Base-by-base conservation (phyloP, 2,888 invertebrate genomes). In the Pammene fasciana region DNA sequence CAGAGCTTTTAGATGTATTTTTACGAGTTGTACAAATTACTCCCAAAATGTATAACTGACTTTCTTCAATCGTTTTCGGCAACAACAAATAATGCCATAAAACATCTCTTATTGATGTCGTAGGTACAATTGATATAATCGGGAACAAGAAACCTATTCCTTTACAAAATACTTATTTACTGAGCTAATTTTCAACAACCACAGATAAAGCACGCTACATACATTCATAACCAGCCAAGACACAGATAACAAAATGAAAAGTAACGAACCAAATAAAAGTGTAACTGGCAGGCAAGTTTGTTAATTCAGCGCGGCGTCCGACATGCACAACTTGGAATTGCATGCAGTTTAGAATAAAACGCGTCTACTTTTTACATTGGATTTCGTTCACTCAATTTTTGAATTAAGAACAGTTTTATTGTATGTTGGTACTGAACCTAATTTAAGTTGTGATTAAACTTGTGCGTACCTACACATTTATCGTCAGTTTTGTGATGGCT, bases 251-350 rank as follows among this genome's bases (percentile, higher is more conserved):
- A 54, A 46, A 52, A 67, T 70, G 55, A 70, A 70, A 66, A 70
- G 68, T 68, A 62, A 70, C 54, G 46, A 55, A 45, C 52, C 56
- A 62, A 71, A 71, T 67, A 67, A 71, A 70, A 66, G 26, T 57
- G 66, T 67, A 66, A 62, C 70, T 66, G 64, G 57, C 45, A 43
- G 61, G 59, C 68, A 85, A 87, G 82, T 87, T 87, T 82, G 83
- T 85, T 86, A 86, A 87, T 87, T 87, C 84, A 77, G 79, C 75
- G 75, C 75, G 77, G 77, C 79, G 77, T 78, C 78, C 78, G 75
- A 78, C 79, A 80, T 78, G 77, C 72, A 74, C 77, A 82, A 86
- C 81, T 86, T 86, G 80, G 82, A 76, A 86, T 84, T 83, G 85
- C 81, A 78, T 79, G 78, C 80, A 82, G 82, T 83, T 84, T 80